phyloP scores from a whole-genome alignment of 2,888 invertebrate genomes.

The Aphidius colemani region DNA sequence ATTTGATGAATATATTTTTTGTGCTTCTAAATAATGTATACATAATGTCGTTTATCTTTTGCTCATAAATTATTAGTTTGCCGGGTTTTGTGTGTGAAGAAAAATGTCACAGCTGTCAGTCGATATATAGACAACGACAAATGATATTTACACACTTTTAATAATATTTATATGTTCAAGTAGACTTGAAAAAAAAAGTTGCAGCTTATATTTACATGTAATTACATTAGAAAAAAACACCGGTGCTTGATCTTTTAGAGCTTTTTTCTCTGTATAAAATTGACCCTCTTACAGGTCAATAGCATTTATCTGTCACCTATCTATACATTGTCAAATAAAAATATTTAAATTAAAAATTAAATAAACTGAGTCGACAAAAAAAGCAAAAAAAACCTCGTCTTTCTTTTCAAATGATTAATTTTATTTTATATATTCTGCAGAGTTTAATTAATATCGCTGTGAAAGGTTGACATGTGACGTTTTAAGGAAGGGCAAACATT shows the following conservation, averaged over 20 bases:
- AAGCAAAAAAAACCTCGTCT: background rate
- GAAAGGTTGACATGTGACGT: constrained; percentile 23
- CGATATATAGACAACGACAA: background rate
- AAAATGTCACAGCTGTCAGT: constrained; percentile 18
- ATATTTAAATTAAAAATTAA: too few species aligned
- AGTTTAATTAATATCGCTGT: constrained; percentile 23
- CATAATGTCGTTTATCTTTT: constrained; percentile 2
- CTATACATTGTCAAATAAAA: too few species aligned
- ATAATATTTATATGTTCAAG: too few species aligned
- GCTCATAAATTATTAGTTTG: constrained; percentile 17
- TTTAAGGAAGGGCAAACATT: background rate
- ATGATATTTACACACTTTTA: too few species aligned
- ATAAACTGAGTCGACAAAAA: background rate
- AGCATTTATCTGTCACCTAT: background rate
- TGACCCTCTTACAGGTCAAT: constrained; percentile 13
- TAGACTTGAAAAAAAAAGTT: too few species aligned
- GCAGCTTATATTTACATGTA: too few species aligned
- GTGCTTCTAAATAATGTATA: background rate
- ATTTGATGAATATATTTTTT: background rate
- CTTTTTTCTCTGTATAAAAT: too few species aligned
- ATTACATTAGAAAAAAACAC: too few species aligned
- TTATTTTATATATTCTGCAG: constrained; percentile 2
- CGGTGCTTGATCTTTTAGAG: too few species aligned
- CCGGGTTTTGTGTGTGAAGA: constrained; percentile 13
- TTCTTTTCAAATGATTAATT: background rate